Evolutionary conservation across 2,888 invertebrate species (phyloP), one percentile per base, ranked within the genome.

Genomic region (Nysson spinosus): DNA sequence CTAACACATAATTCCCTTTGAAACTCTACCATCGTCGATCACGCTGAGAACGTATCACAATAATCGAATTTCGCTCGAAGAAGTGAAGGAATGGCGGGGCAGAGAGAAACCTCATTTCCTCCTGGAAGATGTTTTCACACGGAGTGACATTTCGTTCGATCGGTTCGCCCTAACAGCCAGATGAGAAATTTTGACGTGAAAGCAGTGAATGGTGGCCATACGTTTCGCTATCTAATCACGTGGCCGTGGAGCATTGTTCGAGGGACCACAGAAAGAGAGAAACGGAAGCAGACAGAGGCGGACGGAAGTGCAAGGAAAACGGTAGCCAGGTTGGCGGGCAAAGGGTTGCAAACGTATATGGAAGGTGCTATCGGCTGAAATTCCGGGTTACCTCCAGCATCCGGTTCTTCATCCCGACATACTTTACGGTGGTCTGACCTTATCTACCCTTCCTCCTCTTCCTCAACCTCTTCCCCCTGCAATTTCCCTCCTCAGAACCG

Each of bases 391-490:
- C 40, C 14, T 24, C 22, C 1, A 4, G 14, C 51, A 9, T 52
- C 61, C 63, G 51, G 61, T 42, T 32, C 46, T 46, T 61, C 61
- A 24, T 34, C 35, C n/a, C n/a, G 26, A 24, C 17, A 5, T 46
- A 42, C 46, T 61, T 61, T 42, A 52, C 42, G 19, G 14, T 12
- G 50, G 43, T 35, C 14, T n/a, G 22, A 4, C 12, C 42, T 52
- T 63, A 63, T 61, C 51, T 42, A 2, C 7, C 43, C 49, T 11
- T 22, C 22, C 16, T 30, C 11, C 30, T 7, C 30, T 30, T n/a
- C n/a, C n/a, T n/a, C n/a, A n/a, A n/a, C n/a, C n/a, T n/a, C 30
- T 11, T 24, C 24, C 6, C 19, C 12, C 34, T 40, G 39, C 58
- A 40, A 12, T 34, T 14, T 35, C 9, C n/a, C 42, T 6, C 20